Base-by-base conservation (phyloP, 2,797 vertebrate genomes). In the Kryptopterus vitreolus region DNA sequence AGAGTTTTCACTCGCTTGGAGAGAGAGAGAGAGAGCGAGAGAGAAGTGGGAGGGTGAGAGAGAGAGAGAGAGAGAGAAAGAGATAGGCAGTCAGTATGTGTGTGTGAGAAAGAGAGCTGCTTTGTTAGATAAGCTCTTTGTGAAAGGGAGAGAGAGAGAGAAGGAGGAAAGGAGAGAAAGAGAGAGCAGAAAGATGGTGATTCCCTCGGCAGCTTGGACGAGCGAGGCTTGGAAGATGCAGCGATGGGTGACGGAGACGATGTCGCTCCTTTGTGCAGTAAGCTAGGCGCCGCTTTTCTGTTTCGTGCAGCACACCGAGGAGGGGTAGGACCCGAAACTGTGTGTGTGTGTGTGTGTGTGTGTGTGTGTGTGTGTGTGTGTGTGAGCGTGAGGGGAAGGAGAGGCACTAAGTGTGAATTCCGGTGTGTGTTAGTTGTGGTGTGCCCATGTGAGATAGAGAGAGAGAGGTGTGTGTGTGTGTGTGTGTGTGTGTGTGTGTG, bases 111-210 rank as follows among this genome's bases (percentile, higher is more conserved):
- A 79, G 82, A 89, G 91, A 88, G 91, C 92, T 93, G 93, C 94
- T 95, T 95, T 94, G 92, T 94, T 92, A 92, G 94, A 93, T 93
- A 93, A 94, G 91, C 92, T 90, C 86, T 91, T 90, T 88, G 86
- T 90, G 91, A 92, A 88, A 85, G 73, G 83, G 87, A 62, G 69
- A 87, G 82, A 50, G 48, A 85, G 86, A 84, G 68, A 87, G 50
- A 88, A 76, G 88, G 85, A 50, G 43, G 18, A 48, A 61, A 86
- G 55, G 78, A 88, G 83, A 43, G 77, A 69, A 80, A 65, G 59
- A 20, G 70, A 69, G 55, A 82, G 83, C 81, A 88, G 86, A 88
- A 94, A 92, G 90, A 94, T 94, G 93, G 90, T 91, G 89, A 88
- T 87, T 90, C 89, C 92, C 88, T 88, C 84, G 85, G 86, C 84